Evolutionary conservation across 2,888 invertebrate genomes (phyloP), one percentile per base, ranked within the genome.

Genomic region (Protophormia terraenovae): DNA sequence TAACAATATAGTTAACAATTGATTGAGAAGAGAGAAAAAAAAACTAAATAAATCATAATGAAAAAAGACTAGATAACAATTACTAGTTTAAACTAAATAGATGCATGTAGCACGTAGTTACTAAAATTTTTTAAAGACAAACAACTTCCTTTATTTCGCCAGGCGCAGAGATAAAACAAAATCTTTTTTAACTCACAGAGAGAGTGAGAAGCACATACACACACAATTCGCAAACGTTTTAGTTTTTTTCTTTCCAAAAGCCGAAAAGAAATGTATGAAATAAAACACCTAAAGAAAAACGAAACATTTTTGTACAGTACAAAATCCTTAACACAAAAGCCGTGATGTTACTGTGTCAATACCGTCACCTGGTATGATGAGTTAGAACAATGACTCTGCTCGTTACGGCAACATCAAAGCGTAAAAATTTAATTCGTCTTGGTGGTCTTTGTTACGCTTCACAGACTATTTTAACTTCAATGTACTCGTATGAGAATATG

Each of bases 381-480:
- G 80, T 76, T 53, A 79, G 83, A 87, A 91, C 90, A 90, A 90
- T 87, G 83, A 82, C 80, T 86, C 83, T 87, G 87, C 88, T 90
- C 89, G 92, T 90, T 88, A 92, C 91, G 91, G 91, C 90, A 89
- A 89, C 89, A 91, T 91, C 91, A 91, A 91, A 91, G 91, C 89
- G 88, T 89, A 89, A 90, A 91, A 91, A 90, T 87, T 66, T 27
- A 89, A 90, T 91, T 90, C 89, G 88, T 87, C 90, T 91, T 90
- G 92, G 92, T 92, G 91, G 92, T 91, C 92, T 90, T 89, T 87
- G 89, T 78, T 86, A 88, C 87, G 88, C 87, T 89, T 83, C 86
- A 78, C 87, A 88, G 88, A 88, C 84, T 88, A 69, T 24, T 75
- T 14, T 14, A 29, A n/a, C n/a, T n/a, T n/a, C n/a, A n/a, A n/a